These are phyloP conservation scores for Phylloscopus whistleri DNA, from an alignment of 2,113 vertebrate genomes.

Conservation along the genomic window DNA sequence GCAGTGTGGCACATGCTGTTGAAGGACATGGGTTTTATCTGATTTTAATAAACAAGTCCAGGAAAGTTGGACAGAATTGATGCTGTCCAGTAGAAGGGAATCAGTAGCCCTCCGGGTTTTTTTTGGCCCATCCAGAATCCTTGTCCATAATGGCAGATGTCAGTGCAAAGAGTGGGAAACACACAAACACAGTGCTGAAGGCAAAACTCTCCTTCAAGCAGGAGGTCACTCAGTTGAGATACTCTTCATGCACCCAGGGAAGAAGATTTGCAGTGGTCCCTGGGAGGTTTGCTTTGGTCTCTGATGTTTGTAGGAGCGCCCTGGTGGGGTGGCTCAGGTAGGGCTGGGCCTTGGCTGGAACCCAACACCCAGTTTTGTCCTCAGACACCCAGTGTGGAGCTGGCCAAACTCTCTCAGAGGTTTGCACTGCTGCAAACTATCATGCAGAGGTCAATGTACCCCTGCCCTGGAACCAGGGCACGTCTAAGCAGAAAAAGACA, in stretches of 20 bases:
- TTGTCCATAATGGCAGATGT: neutral
- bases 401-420: neutral
- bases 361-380: neutral
- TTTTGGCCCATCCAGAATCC: neutral
- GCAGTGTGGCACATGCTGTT: neutral
- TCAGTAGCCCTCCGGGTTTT: neutral
- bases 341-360: neutral
- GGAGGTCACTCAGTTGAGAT: neutral
- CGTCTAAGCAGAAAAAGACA: neutral
- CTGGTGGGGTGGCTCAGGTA: accelerated
- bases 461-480: neutral
- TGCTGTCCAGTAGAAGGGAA: neutral
- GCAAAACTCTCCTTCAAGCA: neutral
- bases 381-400: neutral
- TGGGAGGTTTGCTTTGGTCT: neutral
- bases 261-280: neutral
- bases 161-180: neutral
- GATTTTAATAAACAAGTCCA: neutral
- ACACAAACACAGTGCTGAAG: neutral
- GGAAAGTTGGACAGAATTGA: neutral
- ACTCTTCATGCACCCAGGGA: neutral
- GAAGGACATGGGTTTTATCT: neutral
- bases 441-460: accelerated
- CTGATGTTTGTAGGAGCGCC: accelerated
- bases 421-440: neutral